Evolutionary conservation across 1,140 invertebrate genomes (phyloP).

Genomic region (Drosophila setifemur): DNA sequence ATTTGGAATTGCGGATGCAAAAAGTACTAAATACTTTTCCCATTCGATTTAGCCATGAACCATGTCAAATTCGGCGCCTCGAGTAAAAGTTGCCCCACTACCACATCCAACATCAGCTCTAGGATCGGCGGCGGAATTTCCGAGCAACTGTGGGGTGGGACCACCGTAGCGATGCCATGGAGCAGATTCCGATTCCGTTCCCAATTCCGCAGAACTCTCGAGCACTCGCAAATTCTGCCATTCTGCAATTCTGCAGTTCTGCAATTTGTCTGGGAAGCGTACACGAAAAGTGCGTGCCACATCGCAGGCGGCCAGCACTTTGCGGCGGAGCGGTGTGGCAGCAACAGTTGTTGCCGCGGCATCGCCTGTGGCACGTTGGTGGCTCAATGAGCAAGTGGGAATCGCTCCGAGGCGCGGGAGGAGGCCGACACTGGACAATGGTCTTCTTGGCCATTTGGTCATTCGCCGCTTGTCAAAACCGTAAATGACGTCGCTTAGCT

Average conservation of each 20-base stretch:
- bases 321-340: background rate
- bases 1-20: background rate
- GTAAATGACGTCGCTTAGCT: constrained; percentile 77
- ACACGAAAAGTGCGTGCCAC: constrained; percentile 77
- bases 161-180: constrained; percentile 54
- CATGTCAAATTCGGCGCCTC: constrained; percentile 48
- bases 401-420: constrained; percentile 1
- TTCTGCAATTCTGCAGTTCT: too few relatives aligned
- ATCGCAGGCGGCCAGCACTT: background rate
- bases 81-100: constrained; percentile 19
- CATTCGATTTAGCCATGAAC: constrained; percentile 12
- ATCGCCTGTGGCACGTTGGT: constrained; percentile 22
- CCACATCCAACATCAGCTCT: constrained; percentile 1
- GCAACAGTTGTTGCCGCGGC: constrained; percentile 4
- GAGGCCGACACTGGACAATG: constrained; percentile 33
- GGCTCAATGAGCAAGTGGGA: constrained; percentile 25
- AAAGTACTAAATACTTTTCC: constrained; percentile 24
- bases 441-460: constrained; percentile 49
- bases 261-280: constrained; percentile 75
- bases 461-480: constrained; percentile 74
- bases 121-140: constrained; percentile 6
- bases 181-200: constrained; percentile 48
- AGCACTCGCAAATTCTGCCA: constrained; percentile 74
- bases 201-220: constrained; percentile 67
- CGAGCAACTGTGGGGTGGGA: constrained; percentile 18